Percentiles rank a stretch among this genome's conserved stretches.
Conservation (phyloP, 2,113 vertebrate species). For the Euleptes europaea region DNA sequence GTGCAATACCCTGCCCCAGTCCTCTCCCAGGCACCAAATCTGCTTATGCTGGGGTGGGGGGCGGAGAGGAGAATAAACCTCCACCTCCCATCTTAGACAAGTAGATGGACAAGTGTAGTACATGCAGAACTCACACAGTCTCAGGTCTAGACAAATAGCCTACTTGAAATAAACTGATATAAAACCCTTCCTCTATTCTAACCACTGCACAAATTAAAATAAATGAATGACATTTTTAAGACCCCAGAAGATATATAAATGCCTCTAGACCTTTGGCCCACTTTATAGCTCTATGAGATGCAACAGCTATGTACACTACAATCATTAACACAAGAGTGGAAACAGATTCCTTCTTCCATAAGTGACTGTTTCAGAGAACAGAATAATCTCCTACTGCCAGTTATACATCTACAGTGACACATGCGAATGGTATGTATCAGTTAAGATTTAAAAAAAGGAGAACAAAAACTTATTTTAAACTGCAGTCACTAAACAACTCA, state of each 20-base stretch:
- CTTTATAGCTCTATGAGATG: slow-evolving; percentile 31
- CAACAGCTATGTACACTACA: background rate
- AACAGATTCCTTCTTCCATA: slow-evolving; percentile 48
- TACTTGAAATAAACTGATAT: background rate
- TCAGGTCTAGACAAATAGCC: too few relatives aligned
- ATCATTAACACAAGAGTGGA: slow-evolving; percentile 29
- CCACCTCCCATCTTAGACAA: too few relatives aligned
- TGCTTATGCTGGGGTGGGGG: too few relatives aligned
- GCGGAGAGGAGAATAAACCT: too few relatives aligned
- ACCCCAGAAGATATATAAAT: background rate
- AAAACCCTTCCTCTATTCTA: background rate
- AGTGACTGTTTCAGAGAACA: slow-evolving; percentile 49
- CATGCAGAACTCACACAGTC: too few relatives aligned
- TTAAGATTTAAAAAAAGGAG: slow-evolving; percentile 10
- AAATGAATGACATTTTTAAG: background rate
- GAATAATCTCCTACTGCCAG: slow-evolving; percentile 36
- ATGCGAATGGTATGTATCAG: slow-evolving; percentile 34
- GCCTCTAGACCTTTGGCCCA: background rate
- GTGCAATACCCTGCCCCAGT: too few relatives aligned
- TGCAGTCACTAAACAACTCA: background rate
- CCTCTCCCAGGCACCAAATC: too few relatives aligned
- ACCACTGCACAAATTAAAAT: background rate
- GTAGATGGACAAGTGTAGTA: too few relatives aligned
- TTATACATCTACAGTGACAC: slow-evolving; percentile 31
- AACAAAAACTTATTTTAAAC: slow-evolving; percentile 33